Percentiles rank a stretch among this genome's conserved stretches.
These are phyloP conservation scores for Heliothis subflexa DNA, from an alignment of 1,140 invertebrate genomes.

Conservation along the genomic window DNA sequence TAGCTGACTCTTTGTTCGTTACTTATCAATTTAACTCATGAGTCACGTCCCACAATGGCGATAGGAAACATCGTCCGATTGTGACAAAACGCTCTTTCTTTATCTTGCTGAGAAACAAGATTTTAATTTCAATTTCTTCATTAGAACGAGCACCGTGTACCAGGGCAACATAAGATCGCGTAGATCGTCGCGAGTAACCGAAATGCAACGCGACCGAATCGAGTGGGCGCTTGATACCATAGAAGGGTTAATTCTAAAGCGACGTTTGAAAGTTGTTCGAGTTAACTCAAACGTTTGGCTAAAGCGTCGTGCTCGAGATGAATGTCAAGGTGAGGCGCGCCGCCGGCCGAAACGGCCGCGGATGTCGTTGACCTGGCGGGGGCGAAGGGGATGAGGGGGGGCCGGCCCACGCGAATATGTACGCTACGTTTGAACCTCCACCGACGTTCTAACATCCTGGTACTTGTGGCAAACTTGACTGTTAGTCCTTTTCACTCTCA, in stretches of 20 bases:
- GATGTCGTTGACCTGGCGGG: slow-evolving; percentile 73
- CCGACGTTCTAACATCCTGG: slow-evolving; percentile 73
- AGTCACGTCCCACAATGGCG: slow-evolving; percentile 36
- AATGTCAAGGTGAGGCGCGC: slow-evolving; percentile 86
- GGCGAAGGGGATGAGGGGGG: slow-evolving; percentile 62
- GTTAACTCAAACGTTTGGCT: slow-evolving; percentile 80
- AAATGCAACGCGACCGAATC: slow-evolving; percentile 48
- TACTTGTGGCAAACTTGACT: slow-evolving; percentile 71
- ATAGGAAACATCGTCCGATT: slow-evolving; percentile 38
- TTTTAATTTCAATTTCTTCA: slow-evolving; percentile 54
- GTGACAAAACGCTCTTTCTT: slow-evolving; percentile 22
- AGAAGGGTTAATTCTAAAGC: slow-evolving; percentile 50
- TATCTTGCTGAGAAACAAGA: slow-evolving; percentile 21
- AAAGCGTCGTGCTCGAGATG: slow-evolving; percentile 80
- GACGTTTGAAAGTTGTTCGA: slow-evolving; percentile 64
- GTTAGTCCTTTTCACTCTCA: slow-evolving; percentile 57
- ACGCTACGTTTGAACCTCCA: slow-evolving; percentile 79
- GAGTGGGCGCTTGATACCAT: slow-evolving; percentile 42
- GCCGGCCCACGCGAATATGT: slow-evolving; percentile 84
- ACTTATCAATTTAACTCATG: slow-evolving; percentile 46
- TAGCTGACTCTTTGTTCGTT: slow-evolving; percentile 41
- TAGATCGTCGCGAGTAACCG: slow-evolving; percentile 40
- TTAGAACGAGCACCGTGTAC: slow-evolving; percentile 47
- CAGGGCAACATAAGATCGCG: slow-evolving; percentile 50
- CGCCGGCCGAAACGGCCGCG: slow-evolving; percentile 82